Evolutionary conservation across 1,140 invertebrate species (phyloP).

Genomic region (Drosophila ficusphila): DNA sequence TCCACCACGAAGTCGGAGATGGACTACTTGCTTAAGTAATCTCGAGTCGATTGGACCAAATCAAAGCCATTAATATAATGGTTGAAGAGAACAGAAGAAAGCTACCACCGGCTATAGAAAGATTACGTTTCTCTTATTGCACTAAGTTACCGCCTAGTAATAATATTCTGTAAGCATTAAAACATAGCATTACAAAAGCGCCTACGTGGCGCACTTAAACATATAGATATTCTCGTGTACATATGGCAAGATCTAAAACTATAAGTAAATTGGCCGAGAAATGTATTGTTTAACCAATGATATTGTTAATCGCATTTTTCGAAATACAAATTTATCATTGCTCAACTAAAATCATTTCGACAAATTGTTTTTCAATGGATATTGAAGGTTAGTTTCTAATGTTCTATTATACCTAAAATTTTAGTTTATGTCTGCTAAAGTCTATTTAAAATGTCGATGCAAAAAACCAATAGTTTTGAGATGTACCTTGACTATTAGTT

Average conservation of each 20-base stretch:
- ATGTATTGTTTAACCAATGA: slow-evolving; percentile 15
- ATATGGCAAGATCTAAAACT: slow-evolving; percentile 17
- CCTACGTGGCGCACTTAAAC: neutral
- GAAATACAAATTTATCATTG: slow-evolving; percentile 37
- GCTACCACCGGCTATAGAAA: slow-evolving; percentile 37
- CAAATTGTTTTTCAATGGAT: neutral
- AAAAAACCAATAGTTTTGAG: no score
- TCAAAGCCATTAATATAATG: neutral
- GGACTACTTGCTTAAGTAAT: slow-evolving; percentile 73
- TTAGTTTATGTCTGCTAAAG: no score
- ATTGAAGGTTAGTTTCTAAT: neutral
- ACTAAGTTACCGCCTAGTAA: slow-evolving; percentile 50
- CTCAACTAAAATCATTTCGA: slow-evolving; percentile 1
- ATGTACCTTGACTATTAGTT: no score
- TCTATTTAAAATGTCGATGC: no score
- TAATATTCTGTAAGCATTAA: slow-evolving; percentile 46
- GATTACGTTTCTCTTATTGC: slow-evolving; percentile 29
- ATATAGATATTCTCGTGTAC: slow-evolving; percentile 10
- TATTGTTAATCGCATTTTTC: slow-evolving; percentile 25
- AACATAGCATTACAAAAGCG: slow-evolving; percentile 8
- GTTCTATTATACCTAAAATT: no score
- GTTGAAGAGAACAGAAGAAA: neutral
- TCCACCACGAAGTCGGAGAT: slow-evolving; percentile 79
- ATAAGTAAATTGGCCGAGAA: slow-evolving; percentile 20
- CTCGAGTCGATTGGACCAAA: slow-evolving; percentile 13